phyloP scores from a whole-genome alignment of 2,888 invertebrate genomes.

The Dyspetes luteomarginatus region DNA sequence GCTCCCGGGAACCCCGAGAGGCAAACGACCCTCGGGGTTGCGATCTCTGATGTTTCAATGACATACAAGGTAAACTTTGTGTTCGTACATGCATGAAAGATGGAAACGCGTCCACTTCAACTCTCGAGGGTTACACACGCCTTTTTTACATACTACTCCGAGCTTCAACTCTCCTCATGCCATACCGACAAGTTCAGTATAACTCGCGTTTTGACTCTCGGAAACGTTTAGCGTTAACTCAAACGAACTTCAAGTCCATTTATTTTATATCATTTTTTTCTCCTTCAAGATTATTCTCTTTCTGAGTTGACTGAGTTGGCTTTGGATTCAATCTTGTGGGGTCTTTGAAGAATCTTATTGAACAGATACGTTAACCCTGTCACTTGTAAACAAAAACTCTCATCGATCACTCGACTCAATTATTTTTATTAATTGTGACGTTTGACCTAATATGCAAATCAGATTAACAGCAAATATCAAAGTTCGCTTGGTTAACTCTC shows the following conservation, averaged over 20 bases:
- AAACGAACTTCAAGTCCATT: not conserved
- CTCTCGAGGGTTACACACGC: constrained; percentile 53
- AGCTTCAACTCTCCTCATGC: too few relatives aligned
- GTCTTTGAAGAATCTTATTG: not conserved
- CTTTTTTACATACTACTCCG: too few relatives aligned
- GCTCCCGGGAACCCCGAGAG: too few relatives aligned
- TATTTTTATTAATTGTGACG: too few relatives aligned
- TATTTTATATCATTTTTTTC: not conserved
- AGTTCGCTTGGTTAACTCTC: too few relatives aligned
- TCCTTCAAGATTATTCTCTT: not conserved
- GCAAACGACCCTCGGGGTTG: constrained; percentile 45
- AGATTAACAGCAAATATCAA: too few relatives aligned
- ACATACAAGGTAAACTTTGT: not conserved
- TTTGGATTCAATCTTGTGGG: not conserved
- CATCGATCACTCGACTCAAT: not conserved
- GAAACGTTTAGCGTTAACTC: not conserved
- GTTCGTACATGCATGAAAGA: constrained; percentile 1
- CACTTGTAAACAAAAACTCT: not conserved
- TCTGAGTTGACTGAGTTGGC: not conserved
- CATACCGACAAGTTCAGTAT: too few relatives aligned
- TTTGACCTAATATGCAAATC: too few relatives aligned
- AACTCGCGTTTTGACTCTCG: not conserved
- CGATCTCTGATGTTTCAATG: constrained; percentile 43
- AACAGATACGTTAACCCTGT: not conserved
- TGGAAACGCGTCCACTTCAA: constrained; percentile 54